Conservation (phyloP, 2,113 vertebrate species). For the Gallinago media region DNA sequence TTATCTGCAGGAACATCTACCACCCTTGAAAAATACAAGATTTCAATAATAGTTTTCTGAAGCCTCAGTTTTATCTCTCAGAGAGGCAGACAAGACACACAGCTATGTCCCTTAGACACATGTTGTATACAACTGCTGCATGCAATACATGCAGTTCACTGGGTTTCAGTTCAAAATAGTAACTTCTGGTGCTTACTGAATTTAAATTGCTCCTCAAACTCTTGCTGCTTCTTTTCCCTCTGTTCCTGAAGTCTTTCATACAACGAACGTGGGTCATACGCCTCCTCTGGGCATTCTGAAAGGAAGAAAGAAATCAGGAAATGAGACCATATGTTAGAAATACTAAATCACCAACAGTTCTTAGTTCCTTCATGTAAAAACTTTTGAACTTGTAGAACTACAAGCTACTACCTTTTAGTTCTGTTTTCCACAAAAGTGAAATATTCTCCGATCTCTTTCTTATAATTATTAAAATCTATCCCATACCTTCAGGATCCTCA, state of each 20-base stretch:
- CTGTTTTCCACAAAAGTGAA: neutral
- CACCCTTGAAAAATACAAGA: neutral
- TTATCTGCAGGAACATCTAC: neutral
- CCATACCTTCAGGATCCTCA: slow-evolving; percentile 91
- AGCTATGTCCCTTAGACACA: accelerated
- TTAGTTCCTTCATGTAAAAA: neutral
- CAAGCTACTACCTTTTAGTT: neutral
- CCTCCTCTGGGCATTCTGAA: slow-evolving; percentile 94
- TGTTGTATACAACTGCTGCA: neutral
- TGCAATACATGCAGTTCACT: neutral
- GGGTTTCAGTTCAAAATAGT: neutral
- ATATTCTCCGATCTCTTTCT: neutral
- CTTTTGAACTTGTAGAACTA: neutral
- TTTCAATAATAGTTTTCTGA: neutral
- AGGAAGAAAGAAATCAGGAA: neutral
- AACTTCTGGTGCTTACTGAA: slow-evolving; percentile 87
- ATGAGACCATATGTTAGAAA: neutral
- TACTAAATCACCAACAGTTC: neutral
- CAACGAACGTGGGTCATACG: slow-evolving; percentile 89
- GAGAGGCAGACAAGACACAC: neutral
- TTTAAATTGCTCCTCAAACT: slow-evolving; percentile 98
- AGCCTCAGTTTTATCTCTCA: neutral
- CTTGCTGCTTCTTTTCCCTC: slow-evolving; percentile 97
- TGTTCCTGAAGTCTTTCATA: slow-evolving; percentile 96
- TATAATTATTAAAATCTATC: neutral